Evolutionary conservation across 2,113 vertebrate genomes (phyloP), one percentile per base, ranked within the genome.

Genomic region (Dipodomys ordii): DNA sequence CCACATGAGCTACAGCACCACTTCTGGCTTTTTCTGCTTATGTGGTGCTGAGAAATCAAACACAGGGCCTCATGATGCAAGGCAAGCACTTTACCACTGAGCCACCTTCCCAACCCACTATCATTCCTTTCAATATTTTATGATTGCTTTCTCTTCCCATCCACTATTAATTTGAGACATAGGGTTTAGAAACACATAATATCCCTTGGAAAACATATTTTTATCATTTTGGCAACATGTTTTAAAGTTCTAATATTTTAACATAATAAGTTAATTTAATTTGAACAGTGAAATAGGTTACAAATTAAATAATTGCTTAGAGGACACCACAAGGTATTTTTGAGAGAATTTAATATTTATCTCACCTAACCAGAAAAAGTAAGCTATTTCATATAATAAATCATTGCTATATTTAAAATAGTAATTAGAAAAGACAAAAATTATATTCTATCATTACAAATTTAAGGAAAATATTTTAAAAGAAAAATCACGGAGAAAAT

Each of bases 211-310:
- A 57, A 57, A 57, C 53, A 57, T 57, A 15, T 57, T 57, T 57
- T 57, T 44, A 22, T 76, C 28, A 3, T 89, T 64, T 93, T 89
- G 28, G 35, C 3, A 78, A 82, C 91, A 2, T 1, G n/a, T 3
- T 53, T 87, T 53, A 73, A 39, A 92, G 3, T 77, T 78, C n/a
- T 84, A 7, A 32, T 73, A 57, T 86, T 64, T 91, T 88, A 67
- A 73, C 15, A 84, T 7, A 88, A 65, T 57, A 68, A 74, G n/a
- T 81, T 68, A 57, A 6, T 87, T 89, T 3, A 18, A 19, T 77
- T 7, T 88, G 6, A 2, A 46, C n/a, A 90, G 16, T 23, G 0
- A 81, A 90, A 85, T 44, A 1, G 3, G 46, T 95, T 93, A 32
- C 4, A 74, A 23, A 8, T 60, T 9, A 93, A 90, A 78, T 44